A percentile compares a stretch with the other conserved stretches of the same genome.
Conservation (phyloP, 2,888 invertebrate species). For the Acanthopleura granulata region DNA sequence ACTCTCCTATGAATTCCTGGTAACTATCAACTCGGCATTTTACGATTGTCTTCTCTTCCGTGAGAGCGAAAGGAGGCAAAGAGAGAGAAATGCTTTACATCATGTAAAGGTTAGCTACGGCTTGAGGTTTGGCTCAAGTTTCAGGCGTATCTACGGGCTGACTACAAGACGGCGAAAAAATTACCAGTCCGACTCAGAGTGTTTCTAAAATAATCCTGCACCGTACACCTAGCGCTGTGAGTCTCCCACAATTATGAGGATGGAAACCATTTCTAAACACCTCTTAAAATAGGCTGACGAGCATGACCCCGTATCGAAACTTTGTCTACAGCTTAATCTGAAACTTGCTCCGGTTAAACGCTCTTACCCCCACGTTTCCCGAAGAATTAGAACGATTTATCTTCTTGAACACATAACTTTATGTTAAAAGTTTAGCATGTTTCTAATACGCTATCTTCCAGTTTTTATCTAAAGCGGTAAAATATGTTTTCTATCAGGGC, state of each 20-base stretch:
- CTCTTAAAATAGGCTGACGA: too few relatives aligned
- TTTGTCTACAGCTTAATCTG: too few relatives aligned
- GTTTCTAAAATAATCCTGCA: neutral
- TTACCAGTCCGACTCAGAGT: conserved; percentile 6
- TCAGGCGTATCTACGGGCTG: neutral
- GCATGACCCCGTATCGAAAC: too few relatives aligned
- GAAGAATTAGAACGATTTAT: too few relatives aligned
- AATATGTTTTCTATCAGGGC: too few relatives aligned
- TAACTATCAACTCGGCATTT: conserved; percentile 6
- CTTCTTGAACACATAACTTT: too few relatives aligned
- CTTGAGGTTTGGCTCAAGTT: conserved; percentile 11
- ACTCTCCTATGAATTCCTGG: neutral
- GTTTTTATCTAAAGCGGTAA: too few relatives aligned
- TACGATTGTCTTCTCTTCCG: neutral
- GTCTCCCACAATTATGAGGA: neutral
- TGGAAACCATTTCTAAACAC: too few relatives aligned
- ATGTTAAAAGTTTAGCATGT: too few relatives aligned
- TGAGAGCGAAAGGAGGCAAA: neutral
- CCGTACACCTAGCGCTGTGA: neutral
- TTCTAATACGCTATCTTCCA: too few relatives aligned
- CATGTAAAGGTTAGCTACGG: conserved; percentile 9
- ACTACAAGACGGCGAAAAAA: conserved; percentile 2
- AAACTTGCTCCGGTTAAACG: too few relatives aligned
- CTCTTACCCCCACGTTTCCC: too few relatives aligned
- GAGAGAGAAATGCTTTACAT: conserved; percentile 2